Evolutionary conservation across 2,888 invertebrate species (phyloP), one percentile per base, ranked within the genome.

Genomic region (Orchestes rusci): DNA sequence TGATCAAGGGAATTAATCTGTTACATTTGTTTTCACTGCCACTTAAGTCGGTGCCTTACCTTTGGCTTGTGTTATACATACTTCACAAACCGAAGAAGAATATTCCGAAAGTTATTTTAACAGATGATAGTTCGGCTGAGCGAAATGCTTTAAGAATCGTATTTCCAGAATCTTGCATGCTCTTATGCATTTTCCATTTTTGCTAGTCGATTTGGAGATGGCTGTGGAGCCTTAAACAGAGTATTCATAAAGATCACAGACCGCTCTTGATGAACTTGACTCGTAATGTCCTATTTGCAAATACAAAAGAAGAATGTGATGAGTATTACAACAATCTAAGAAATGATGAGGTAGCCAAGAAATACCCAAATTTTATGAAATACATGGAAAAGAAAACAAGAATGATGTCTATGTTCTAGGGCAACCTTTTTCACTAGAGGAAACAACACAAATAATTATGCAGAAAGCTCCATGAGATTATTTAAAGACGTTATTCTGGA

Each of bases 371-470:
- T 23, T 23, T 23, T 7, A 23, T 23, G 23, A 23, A 23, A 23
- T 23, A 23, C 10, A 23, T 23, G 23, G 23, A 23, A 5, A 23
- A 23, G 23, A 23, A 23, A 23, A 23, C 23, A 23, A 23, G 23
- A 23, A 23, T 23, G 23, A 10, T 23, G 23, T 10, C 10, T 23
- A 23, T 23, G 23, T 23, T 23, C 10, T 10, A 23, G 23, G 23
- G 23, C 23, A 23, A 23, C 5, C 10, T 23, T 23, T 23, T 23
- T 23, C 10, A 23, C 23, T 23, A 23, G 23, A 23, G 23, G 23
- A 23, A 23, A 23, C 23, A 23, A 23, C 23, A 23, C 23, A 23
- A 23, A 23, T 23, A 23, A 23, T 23, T 23, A 23, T 23, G 23
- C 23, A 7, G 23, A 23, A 10, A 23, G 23, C 23, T 23, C 23